phyloP scores from a whole-genome alignment of 2,797 vertebrate species.

The Acrossocheilus fasciatus region DNA sequence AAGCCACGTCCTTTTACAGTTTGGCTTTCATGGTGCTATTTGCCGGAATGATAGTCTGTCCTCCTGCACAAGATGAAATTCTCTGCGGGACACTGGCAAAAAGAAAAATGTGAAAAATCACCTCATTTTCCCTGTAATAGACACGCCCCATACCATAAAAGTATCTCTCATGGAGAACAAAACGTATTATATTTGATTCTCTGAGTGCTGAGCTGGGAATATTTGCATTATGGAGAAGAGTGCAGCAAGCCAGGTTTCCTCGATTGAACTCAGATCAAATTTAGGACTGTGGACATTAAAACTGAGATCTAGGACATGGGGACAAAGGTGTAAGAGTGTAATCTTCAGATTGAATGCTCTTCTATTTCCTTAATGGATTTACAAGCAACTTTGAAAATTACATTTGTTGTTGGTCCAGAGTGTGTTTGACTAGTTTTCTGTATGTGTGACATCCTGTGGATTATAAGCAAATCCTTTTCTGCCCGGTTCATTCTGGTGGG shows the following conservation, averaged over 20 bases:
- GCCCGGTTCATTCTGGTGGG: slow-evolving; percentile 11
- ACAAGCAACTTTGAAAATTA: slow-evolving; percentile 6
- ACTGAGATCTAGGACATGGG: slow-evolving; percentile 5
- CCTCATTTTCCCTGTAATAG: slow-evolving; percentile 48
- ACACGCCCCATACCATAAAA: slow-evolving; percentile 42
- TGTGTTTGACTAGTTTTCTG: neutral
- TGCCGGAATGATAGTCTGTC: slow-evolving; percentile 7
- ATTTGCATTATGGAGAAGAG: slow-evolving; percentile 40
- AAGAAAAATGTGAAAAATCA: slow-evolving; percentile 51
- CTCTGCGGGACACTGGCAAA: slow-evolving; percentile 18
- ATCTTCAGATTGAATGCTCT: neutral
- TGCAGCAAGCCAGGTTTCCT: slow-evolving; percentile 27
- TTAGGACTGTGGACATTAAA: slow-evolving; percentile 16
- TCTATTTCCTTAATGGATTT: slow-evolving; percentile 18
- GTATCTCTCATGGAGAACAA: slow-evolving; percentile 43
- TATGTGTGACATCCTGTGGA: slow-evolving; percentile 7
- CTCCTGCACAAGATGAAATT: slow-evolving; percentile 34
- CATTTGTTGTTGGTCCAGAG: slow-evolving; percentile 4
- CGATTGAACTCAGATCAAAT: slow-evolving; percentile 40
- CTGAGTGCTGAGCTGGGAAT: slow-evolving; percentile 37
- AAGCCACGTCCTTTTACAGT: neutral
- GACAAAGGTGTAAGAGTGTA: slow-evolving; percentile 4
- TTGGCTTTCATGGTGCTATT: slow-evolving; percentile 20
- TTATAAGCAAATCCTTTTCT: slow-evolving; percentile 49
- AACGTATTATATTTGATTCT: slow-evolving; percentile 48